Percentiles rank a stretch among this genome's conserved stretches.
Conservation (phyloP, 2,797 vertebrate genomes). For the Ispidina picta region DNA sequence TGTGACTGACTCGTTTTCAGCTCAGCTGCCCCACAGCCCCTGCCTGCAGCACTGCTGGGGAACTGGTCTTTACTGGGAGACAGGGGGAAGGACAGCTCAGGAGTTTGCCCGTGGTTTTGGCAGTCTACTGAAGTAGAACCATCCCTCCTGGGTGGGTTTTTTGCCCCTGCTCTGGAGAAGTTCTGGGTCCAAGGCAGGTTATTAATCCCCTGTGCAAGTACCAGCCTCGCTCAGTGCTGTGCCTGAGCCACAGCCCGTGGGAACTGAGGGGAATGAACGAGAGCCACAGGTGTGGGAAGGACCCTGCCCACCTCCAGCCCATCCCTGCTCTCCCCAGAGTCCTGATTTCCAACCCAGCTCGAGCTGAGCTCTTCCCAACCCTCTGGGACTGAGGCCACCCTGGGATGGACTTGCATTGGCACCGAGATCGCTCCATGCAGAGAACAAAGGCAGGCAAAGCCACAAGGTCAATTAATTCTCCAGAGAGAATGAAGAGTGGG, state of each 20-base stretch:
- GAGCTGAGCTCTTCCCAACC: not conserved
- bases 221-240: not conserved
- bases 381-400: not conserved
- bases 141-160: accelerated
- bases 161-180: not conserved
- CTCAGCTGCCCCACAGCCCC: not conserved
- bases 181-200: not conserved
- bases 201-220: not conserved
- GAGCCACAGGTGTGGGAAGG: not conserved
- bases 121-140: not conserved
- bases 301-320: not conserved
- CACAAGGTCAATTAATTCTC: not conserved
- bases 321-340: not conserved
- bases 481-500: accelerated
- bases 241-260: not conserved
- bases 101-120: not conserved
- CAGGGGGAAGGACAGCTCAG: not conserved
- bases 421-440: accelerated
- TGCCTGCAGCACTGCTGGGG: not conserved
- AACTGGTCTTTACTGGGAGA: not conserved
- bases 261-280: not conserved
- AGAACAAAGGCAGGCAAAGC: not conserved
- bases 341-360: not conserved
- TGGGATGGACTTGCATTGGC: accelerated
- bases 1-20: not conserved